Conservation (phyloP, 1,140 invertebrate species). For the Metaphire vulgaris region DNA sequence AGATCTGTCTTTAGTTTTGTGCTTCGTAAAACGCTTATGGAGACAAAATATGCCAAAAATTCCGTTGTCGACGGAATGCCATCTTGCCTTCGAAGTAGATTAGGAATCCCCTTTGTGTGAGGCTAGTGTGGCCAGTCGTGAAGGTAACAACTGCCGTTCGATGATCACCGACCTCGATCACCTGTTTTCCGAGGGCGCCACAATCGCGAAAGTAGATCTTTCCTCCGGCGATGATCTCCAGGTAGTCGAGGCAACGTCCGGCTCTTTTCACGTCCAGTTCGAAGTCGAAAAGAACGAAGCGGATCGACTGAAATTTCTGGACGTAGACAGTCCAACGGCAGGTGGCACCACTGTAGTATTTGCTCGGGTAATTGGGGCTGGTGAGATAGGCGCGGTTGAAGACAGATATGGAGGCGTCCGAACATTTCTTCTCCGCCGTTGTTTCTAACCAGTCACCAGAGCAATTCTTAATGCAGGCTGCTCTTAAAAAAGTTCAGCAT, state of each 20-base stretch:
- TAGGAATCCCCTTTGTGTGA: conserved; percentile 24
- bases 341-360: conserved; percentile 23
- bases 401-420: too few species aligned
- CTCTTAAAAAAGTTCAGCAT: too few species aligned
- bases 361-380: conserved; percentile 26
- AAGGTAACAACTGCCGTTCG: conserved; percentile 14
- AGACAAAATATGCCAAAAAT: too few species aligned
- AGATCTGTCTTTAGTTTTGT: too few species aligned
- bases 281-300: conserved; percentile 22
- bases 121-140: conserved; percentile 20
- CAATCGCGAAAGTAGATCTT: conserved; percentile 17
- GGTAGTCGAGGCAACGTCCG: conserved; percentile 19
- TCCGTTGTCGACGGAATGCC: too few species aligned
- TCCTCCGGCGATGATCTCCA: conserved; percentile 2
- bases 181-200: conserved; percentile 9
- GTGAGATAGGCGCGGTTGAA: conserved; percentile 26
- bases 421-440: too few species aligned
- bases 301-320: conserved; percentile 15
- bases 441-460: too few species aligned
- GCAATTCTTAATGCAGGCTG: too few species aligned
- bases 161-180: neutral
- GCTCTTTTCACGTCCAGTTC: conserved; percentile 27
- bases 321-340: conserved; percentile 20
- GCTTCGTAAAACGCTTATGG: too few species aligned
- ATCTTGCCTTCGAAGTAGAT: conserved; percentile 27